These are phyloP conservation scores for Lerista edwardsae DNA, from an alignment of 2,797 vertebrate species.

Conservation along the genomic window DNA sequence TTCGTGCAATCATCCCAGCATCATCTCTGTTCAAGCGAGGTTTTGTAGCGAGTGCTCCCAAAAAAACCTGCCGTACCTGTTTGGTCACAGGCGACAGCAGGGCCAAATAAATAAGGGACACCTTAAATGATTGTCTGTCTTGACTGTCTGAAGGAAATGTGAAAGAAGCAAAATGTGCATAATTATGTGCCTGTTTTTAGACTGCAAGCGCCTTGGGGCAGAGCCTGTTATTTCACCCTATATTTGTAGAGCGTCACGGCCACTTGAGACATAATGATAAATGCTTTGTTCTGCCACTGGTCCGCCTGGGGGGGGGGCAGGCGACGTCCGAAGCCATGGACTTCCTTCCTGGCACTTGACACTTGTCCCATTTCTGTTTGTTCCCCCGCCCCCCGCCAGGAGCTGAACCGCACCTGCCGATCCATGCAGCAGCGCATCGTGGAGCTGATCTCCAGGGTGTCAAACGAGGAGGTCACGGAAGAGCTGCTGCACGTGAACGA, in stretches of 20 bases:
- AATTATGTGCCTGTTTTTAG: no score
- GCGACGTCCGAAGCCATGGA: neutral
- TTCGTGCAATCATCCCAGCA: no score
- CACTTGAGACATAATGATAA: no score
- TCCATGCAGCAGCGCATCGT: slow-evolving; percentile 96
- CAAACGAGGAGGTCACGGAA: slow-evolving; percentile 94
- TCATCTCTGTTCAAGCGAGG: neutral
- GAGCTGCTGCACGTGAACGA: slow-evolving; percentile 96
- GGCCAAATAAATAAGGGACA: neutral
- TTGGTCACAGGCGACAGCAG: neutral
- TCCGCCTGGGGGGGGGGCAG: neutral
- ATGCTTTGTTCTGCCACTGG: neutral
- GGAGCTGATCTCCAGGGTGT: slow-evolving; percentile 94
- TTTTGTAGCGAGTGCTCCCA: neutral
- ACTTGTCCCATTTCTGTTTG: neutral
- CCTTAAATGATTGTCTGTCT: no score
- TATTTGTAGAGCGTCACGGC: no score
- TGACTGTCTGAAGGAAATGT: no score
- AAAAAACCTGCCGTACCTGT: neutral
- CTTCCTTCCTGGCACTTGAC: neutral
- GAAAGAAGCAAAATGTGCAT: no score
- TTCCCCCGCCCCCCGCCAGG: slow-evolving; percentile 84
- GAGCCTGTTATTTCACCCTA: no score
- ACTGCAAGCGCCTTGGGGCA: no score
- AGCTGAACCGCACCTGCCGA: slow-evolving; percentile 94